Conservation (phyloP, 2,888 invertebrate species). For the Archaeoteleia sp. region DNA sequence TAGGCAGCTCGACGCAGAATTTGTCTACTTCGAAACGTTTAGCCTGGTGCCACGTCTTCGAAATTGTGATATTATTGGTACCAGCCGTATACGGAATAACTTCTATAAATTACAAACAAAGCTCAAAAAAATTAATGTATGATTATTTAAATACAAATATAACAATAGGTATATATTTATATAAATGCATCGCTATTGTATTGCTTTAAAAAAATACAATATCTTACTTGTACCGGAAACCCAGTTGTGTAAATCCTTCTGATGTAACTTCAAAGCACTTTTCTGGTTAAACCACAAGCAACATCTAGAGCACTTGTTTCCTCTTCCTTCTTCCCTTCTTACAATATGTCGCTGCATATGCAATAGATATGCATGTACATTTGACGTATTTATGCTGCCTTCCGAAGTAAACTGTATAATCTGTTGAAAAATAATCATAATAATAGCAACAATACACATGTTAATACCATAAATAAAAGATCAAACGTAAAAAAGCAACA, state of each 20-base stretch:
- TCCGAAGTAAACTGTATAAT: constrained; percentile 73
- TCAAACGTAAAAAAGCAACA: too few relatives aligned
- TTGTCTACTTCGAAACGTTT: constrained; percentile 66
- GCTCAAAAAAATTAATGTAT: too few relatives aligned
- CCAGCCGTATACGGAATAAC: constrained; percentile 64
- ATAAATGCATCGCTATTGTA: too few relatives aligned
- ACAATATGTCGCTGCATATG: constrained; percentile 82
- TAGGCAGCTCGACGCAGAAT: constrained; percentile 59
- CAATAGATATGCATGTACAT: constrained; percentile 81
- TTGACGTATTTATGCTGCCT: constrained; percentile 76
- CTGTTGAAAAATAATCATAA: too few relatives aligned
- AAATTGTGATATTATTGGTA: constrained; percentile 60
- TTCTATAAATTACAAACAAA: constrained; percentile 58
- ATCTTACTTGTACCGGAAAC: constrained; percentile 62
- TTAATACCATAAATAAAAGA: too few relatives aligned
- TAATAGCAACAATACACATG: constrained; percentile 1
- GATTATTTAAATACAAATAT: too few relatives aligned
- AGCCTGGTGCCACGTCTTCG: constrained; percentile 57
- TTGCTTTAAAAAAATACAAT: constrained; percentile 15
- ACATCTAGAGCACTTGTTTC: constrained; percentile 84
- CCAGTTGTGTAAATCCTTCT: constrained; percentile 64
- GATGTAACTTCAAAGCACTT: constrained; percentile 75
- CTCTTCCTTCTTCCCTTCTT: constrained; percentile 77
- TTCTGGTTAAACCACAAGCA: constrained; percentile 85
- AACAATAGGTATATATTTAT: too few relatives aligned